phyloP scores from a whole-genome alignment of 2,113 vertebrate species.

The Camelus dromedarius region DNA sequence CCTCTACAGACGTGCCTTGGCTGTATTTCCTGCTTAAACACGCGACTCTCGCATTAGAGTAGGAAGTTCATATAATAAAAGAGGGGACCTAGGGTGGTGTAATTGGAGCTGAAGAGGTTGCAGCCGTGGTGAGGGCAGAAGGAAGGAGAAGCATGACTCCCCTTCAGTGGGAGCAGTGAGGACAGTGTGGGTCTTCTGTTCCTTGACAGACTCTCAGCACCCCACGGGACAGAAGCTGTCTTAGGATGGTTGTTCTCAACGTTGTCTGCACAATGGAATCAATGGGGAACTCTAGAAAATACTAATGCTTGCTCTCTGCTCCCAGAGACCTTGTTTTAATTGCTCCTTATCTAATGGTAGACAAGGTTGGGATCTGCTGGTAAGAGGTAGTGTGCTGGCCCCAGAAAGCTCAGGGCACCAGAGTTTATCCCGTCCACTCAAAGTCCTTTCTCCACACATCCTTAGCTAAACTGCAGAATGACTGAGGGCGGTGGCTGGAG shows the following conservation, averaged over 20 bases:
- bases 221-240: neutral
- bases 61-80: neutral
- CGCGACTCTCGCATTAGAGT: neutral
- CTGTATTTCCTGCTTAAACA: neutral
- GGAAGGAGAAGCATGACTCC: neutral
- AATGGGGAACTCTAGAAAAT: neutral
- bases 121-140: neutral
- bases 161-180: neutral
- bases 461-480: neutral
- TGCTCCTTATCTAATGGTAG: neutral
- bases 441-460: neutral
- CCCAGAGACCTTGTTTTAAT: neutral
- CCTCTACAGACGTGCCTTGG: neutral
- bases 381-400: neutral
- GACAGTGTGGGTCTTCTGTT: neutral
- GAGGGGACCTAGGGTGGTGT: neutral
- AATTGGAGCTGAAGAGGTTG: neutral
- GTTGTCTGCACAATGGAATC: neutral
- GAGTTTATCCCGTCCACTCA: neutral
- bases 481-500: neutral
- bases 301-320: neutral
- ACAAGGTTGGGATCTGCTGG: neutral
- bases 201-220: neutral
- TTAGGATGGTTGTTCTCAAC: neutral
- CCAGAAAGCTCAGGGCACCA: neutral